These are phyloP conservation scores for Apteryx owenii DNA, from an alignment of 2,113 vertebrate genomes.

Conservation along the genomic window DNA sequence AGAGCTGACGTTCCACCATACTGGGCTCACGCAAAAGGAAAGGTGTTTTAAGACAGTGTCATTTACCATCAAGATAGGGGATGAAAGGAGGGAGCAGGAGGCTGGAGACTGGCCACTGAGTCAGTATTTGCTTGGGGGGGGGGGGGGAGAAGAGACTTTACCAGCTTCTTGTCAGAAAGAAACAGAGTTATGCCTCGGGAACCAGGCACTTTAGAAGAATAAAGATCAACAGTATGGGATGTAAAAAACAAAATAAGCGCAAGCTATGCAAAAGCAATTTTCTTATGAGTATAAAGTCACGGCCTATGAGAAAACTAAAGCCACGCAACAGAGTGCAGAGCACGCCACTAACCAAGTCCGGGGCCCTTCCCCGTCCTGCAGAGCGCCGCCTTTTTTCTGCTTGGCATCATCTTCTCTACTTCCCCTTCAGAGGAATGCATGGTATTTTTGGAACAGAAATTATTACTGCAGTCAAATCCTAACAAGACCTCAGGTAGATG, in stretches of 20 bases:
- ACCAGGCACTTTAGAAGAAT: background rate
- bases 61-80: background rate
- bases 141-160: background rate
- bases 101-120: background rate
- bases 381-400: no score
- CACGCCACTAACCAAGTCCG: no score
- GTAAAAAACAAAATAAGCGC: background rate
- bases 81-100: background rate
- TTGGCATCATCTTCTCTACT: no score
- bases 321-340: no score
- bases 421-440: no score
- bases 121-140: background rate
- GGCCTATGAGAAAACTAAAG: no score
- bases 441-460: no score
- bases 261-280: background rate
- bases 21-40: background rate
- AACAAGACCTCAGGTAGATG: background rate
- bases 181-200: background rate
- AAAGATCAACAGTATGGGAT: background rate
- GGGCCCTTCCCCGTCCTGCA: no score
- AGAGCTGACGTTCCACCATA: background rate
- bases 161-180: no score
- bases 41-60: background rate
- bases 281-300: background rate
- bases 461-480: background rate